Conservation (phyloP, 2,888 invertebrate genomes). For the Thera obeliscata region DNA sequence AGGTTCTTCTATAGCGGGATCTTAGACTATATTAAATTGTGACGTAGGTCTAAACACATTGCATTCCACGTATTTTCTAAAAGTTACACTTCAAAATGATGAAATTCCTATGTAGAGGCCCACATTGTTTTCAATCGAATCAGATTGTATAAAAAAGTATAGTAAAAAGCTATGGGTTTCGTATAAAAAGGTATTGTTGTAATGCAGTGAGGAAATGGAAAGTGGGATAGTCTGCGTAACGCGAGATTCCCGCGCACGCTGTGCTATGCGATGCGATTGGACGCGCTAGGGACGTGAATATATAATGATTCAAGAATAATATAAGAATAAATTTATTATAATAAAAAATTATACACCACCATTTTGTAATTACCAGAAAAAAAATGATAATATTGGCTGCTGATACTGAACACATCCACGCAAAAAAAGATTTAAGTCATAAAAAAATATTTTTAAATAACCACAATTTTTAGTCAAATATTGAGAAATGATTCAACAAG, state of each 20-base stretch:
- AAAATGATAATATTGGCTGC: too few species aligned
- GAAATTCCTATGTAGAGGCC: constrained; percentile 30
- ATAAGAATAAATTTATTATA: too few species aligned
- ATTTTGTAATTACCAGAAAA: too few species aligned
- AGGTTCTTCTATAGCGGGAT: too few species aligned
- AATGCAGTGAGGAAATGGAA: constrained; percentile 74
- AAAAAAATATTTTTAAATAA: too few species aligned
- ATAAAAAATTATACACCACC: too few species aligned
- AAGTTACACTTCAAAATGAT: constrained; percentile 24
- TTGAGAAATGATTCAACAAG: too few species aligned
- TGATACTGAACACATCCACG: too few species aligned
- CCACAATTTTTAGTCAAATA: too few species aligned
- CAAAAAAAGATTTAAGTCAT: too few species aligned
- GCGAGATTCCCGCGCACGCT: constrained; percentile 73
- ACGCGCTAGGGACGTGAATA: constrained; percentile 55
- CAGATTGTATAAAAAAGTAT: constrained; percentile 25
- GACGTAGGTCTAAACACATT: too few species aligned
- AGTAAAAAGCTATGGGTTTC: constrained; percentile 25
- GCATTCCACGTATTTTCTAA: constrained; percentile 1
- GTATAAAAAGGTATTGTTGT: constrained; percentile 64
- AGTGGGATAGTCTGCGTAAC: constrained; percentile 75
- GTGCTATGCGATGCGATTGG: constrained; percentile 68
- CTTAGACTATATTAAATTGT: too few species aligned
- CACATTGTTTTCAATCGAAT: constrained; percentile 29
- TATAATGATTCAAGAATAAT: not conserved